Conservation (phyloP, 2,797 vertebrate genomes). For the Meriones psammophilus region DNA sequence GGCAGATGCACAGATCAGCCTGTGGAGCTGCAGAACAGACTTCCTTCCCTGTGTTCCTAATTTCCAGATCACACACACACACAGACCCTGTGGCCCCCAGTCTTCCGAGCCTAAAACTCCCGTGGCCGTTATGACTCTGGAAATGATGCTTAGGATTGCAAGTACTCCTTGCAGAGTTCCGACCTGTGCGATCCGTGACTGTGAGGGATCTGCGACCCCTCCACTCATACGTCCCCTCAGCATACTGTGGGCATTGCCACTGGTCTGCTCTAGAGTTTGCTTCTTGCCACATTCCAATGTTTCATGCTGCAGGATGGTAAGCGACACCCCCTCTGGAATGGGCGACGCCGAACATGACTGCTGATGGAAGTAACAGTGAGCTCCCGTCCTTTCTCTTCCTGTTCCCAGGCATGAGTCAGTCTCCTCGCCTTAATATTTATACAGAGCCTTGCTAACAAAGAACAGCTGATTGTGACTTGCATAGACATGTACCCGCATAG, state of each 20-base stretch:
- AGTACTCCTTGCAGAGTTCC: too few species aligned
- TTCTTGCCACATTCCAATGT: conserved; percentile 11
- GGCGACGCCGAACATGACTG: conserved; percentile 67
- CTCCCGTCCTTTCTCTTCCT: conserved; percentile 54
- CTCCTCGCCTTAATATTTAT: conserved; percentile 56
- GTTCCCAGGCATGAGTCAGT: conserved; percentile 61
- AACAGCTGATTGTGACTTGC: conserved; percentile 77
- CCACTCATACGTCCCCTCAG: neutral
- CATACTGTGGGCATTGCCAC: neutral
- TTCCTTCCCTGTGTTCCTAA: neutral
- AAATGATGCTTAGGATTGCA: neutral
- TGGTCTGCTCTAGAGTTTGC: neutral
- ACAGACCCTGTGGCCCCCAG: neutral
- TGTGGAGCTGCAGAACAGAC: neutral
- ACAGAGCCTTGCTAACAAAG: conserved; percentile 70
- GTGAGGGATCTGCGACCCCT: too few species aligned
- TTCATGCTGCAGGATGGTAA: conserved; percentile 73
- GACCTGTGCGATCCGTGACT: too few species aligned
- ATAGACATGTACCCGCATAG: conserved; percentile 65
- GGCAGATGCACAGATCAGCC: rapidly evolving
- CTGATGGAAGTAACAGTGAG: conserved; percentile 68
- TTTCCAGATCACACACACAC: neutral
- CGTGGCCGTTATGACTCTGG: neutral
- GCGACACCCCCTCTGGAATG: conserved; percentile 50
- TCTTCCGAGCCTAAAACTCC: neutral